Evolutionary conservation across 2,113 vertebrate species (phyloP), one percentile per base, ranked within the genome.

Genomic region (Eulemur rufifrons): DNA sequence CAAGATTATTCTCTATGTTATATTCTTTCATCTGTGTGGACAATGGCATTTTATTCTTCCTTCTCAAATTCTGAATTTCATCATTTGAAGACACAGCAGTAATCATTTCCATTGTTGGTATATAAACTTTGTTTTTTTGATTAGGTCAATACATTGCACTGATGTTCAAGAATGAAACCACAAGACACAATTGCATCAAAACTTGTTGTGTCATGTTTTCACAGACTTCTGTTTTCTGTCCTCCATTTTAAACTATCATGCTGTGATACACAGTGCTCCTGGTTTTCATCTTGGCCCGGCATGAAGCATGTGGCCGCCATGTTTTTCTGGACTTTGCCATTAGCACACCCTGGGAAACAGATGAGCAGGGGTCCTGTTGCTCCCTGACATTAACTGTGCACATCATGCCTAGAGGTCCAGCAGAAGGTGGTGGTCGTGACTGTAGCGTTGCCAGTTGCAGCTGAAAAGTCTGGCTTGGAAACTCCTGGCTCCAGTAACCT

Each of bases 381-480:
- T 89, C 77, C 78, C 97, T 86, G 96, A 69, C 92, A 95, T 74
- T 83, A 90, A 96, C 95, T 83, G 78, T 66, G 27, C 81, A n/a
- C 89, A 6, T 81, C 77, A 84, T 94, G 89, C 94, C 95, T 82
- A 59, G 94, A 95, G 91, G 95, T 95, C 92, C 96, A 93, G 96
- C 54, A 54, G 91, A 73, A 93, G 89, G 78, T 3, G 39, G 95
- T 54, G 92, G 97, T 95, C 90, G 47, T 0, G 0, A 6, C 76
- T 47, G 66, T 50, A 89, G 95, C 87, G 63, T 76, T 96, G 94
- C 83, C 82, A 45, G 18, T 84, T 82, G 82, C 92, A 97, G 98
- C 97, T 97, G 98, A 84, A 83, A 54, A 85, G 77, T 76, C 95
- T 98, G 98, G 95, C 97, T 89, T 61, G 42, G 84, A 89, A 96